Conservation (phyloP, 2,888 invertebrate genomes). For the Andrena dorsata region DNA sequence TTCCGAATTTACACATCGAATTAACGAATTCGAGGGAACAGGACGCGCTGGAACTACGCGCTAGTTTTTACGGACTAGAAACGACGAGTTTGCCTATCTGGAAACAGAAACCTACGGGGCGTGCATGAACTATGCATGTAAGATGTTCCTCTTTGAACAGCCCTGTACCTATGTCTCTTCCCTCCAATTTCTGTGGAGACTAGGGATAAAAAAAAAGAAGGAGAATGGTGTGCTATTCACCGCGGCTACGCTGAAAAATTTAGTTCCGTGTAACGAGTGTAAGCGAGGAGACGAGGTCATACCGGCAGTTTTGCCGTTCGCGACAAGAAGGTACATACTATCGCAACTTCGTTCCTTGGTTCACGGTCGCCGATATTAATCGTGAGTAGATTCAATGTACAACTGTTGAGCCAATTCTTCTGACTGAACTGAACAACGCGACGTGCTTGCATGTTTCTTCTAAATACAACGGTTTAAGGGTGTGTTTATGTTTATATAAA, state of each 20-base stretch:
- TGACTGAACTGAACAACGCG: not conserved
- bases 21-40: not conserved
- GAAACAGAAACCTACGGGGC: slow-evolving; percentile 12
- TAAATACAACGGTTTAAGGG: not conserved
- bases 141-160: slow-evolving; percentile 48
- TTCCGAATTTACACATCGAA: slow-evolving; percentile 3
- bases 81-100: slow-evolving; percentile 7
- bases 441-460: not conserved
- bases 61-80: not conserved
- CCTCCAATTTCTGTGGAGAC: slow-evolving; percentile 38
- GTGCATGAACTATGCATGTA: slow-evolving; percentile 42
- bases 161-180: slow-evolving; percentile 32
- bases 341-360: slow-evolving; percentile 37
- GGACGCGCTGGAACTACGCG: too few species aligned
- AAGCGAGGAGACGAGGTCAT: slow-evolving; percentile 74
- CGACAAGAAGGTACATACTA: slow-evolving; percentile 34
- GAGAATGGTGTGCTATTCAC: slow-evolving; percentile 73
- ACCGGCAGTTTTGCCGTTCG: slow-evolving; percentile 45
- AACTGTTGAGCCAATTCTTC: not conserved
- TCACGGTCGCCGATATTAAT: slow-evolving; percentile 35
- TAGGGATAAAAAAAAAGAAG: slow-evolving; percentile 22
- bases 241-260: slow-evolving; percentile 79
- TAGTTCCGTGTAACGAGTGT: slow-evolving; percentile 78
- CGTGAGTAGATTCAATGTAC: not conserved
- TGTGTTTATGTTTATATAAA: not conserved